phyloP scores from a whole-genome alignment of 2,113 vertebrate species.

The Micronisus gabar region DNA sequence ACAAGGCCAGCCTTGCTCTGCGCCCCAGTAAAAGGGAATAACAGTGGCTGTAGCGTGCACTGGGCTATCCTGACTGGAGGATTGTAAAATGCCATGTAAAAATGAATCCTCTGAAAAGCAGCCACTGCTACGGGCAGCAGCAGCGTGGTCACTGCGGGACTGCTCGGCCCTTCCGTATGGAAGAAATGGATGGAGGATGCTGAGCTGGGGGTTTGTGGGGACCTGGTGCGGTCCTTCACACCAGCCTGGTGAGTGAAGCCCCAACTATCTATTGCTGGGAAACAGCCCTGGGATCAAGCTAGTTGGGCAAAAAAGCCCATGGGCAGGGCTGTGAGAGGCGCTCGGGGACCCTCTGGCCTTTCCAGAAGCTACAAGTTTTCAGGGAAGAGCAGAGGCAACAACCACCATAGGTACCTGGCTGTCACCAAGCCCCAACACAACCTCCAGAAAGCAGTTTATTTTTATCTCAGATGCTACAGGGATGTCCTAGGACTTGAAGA shows the following conservation, averaged over 20 bases:
- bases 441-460: neutral
- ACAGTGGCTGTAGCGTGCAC: accelerated
- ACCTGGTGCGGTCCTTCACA: neutral
- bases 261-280: no score
- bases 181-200: neutral
- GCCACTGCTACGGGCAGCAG: neutral
- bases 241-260: neutral
- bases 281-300: neutral
- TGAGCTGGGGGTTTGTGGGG: neutral
- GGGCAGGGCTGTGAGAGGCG: neutral
- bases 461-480: neutral
- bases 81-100: neutral
- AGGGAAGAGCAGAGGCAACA: neutral
- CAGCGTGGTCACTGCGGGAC: neutral
- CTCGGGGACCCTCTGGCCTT: neutral
- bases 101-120: neutral
- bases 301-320: neutral
- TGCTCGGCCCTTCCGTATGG: accelerated
- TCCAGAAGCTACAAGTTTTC: neutral
- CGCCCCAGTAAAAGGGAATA: neutral
- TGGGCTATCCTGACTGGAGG: neutral
- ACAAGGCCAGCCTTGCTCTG: neutral
- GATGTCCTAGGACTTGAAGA: neutral
- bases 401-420: neutral
- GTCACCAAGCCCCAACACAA: neutral